These are phyloP conservation scores for Drosophila niveifrons DNA, from an alignment of 2,888 invertebrate species.

Conservation along the genomic window DNA sequence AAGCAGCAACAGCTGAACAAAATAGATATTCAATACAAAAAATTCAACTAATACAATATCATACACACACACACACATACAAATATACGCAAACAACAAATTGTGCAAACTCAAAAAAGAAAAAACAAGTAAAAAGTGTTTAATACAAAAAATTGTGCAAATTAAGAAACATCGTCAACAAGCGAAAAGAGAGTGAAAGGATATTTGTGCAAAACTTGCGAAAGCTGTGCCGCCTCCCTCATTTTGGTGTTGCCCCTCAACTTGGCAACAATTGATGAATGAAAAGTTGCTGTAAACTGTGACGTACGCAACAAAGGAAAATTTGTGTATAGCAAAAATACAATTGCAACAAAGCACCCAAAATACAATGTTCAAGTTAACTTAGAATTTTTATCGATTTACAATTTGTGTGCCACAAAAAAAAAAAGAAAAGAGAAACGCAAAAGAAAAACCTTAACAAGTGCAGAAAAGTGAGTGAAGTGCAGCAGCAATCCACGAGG, in stretches of 20 bases:
- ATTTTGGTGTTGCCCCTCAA: neutral
- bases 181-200: slow-evolving; percentile 50
- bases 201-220: slow-evolving; percentile 38
- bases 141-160: slow-evolving; percentile 18
- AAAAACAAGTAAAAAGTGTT: slow-evolving; percentile 39
- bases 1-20: slow-evolving; percentile 38
- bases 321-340: slow-evolving; percentile 16
- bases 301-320: slow-evolving; percentile 41
- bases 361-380: slow-evolving; percentile 59
- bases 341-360: slow-evolving; percentile 18
- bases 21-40: slow-evolving; percentile 17
- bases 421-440: slow-evolving; percentile 1
- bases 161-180: slow-evolving; percentile 14
- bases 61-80: slow-evolving; percentile 16
- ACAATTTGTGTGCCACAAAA: slow-evolving; percentile 18
- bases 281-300: slow-evolving; percentile 53
- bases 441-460: slow-evolving; percentile 5
- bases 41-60: slow-evolving; percentile 16
- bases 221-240: slow-evolving; percentile 29
- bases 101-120: slow-evolving; percentile 38
- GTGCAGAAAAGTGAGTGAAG: slow-evolving; percentile 17
- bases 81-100: slow-evolving; percentile 22
- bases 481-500: slow-evolving; percentile 45
- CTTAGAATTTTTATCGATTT: slow-evolving; percentile 65
- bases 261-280: slow-evolving; percentile 44